Conservation (phyloP, 2,113 vertebrate genomes). For the Channa argus region DNA sequence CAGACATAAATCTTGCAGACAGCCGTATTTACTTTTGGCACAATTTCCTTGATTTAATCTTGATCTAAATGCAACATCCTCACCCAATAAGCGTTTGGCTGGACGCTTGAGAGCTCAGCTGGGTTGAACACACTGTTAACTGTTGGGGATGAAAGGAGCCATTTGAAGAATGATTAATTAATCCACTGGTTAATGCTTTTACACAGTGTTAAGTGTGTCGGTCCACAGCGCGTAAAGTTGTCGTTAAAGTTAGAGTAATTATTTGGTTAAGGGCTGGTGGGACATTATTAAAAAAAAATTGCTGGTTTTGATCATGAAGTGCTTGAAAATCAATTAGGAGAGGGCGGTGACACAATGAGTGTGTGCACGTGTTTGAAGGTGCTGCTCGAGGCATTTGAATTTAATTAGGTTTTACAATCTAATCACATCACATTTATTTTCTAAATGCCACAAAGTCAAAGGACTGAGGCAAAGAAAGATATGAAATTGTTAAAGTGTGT, state of each 20-base stretch:
- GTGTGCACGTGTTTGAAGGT: conserved; percentile 10
- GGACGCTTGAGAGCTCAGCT: conserved; percentile 12
- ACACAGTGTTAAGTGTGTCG: conserved; percentile 43
- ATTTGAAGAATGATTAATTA: conserved; percentile 65
- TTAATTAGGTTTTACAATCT: conserved; percentile 23
- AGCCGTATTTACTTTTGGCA: conserved; percentile 27
- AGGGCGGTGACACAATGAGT: conserved; percentile 12
- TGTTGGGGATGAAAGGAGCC: conserved; percentile 23
- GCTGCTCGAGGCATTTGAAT: conserved; percentile 11
- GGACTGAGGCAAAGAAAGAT: not conserved
- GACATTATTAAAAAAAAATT: conserved; percentile 6
- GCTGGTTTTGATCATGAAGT: conserved; percentile 41
- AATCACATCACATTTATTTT: conserved; percentile 7
- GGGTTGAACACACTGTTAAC: conserved; percentile 24
- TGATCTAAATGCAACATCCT: conserved; percentile 32
- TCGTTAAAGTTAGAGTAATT: conserved; percentile 44
- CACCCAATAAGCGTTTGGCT: not conserved
- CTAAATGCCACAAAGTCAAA: conserved; percentile 16
- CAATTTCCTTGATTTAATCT: conserved; percentile 41
- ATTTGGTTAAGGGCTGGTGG: conserved; percentile 25
- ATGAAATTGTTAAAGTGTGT: not conserved
- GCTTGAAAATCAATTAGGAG: conserved; percentile 56
- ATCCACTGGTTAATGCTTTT: conserved; percentile 45
- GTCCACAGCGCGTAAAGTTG: conserved; percentile 33
- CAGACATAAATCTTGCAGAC: not conserved